A percentile compares a stretch with the other conserved stretches of the same genome.
Evolutionary conservation across 2,888 invertebrate genomes (phyloP).

Genomic region (Mantis religiosa): DNA sequence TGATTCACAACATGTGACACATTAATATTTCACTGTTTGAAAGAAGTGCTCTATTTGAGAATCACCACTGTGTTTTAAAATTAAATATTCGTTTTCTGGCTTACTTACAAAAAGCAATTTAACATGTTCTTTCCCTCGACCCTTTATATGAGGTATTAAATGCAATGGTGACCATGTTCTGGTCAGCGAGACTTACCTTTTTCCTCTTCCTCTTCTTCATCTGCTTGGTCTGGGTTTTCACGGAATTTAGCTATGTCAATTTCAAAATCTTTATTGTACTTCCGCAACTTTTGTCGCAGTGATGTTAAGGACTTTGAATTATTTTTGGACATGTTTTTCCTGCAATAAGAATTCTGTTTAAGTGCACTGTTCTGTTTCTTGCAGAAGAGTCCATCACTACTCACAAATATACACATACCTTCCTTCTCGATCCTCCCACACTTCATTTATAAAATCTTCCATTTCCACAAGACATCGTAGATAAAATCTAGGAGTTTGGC

Average conservation of each 20-base stretch:
- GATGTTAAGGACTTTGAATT: conserved; percentile 92
- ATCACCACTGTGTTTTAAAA: no score
- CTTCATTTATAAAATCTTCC: conserved; percentile 84
- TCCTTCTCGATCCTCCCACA: conserved; percentile 91
- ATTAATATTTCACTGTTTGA: no score
- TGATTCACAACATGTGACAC: no score
- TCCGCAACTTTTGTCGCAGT: conserved; percentile 89
- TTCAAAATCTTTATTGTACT: conserved; percentile 92
- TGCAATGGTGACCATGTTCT: background rate
- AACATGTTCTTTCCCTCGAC: no score
- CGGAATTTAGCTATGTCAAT: conserved; percentile 81
- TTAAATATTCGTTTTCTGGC: no score
- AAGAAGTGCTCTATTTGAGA: no score
- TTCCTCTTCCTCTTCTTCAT: conserved; percentile 80
- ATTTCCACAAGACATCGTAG: conserved; percentile 78
- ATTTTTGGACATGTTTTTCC: conserved; percentile 83
- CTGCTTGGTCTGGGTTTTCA: conserved; percentile 78
- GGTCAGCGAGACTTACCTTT: conserved; percentile 48
- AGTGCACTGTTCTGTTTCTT: no score
- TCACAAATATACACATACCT: conserved; percentile 42
- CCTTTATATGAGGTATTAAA: no score
- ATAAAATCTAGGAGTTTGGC: conserved; percentile 89
- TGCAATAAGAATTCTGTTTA: conserved; percentile 31
- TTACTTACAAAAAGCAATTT: no score
- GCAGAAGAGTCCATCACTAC: background rate